These are phyloP conservation scores for Phorcus lineatus DNA, from an alignment of 2,888 invertebrate species.

Conservation along the genomic window DNA sequence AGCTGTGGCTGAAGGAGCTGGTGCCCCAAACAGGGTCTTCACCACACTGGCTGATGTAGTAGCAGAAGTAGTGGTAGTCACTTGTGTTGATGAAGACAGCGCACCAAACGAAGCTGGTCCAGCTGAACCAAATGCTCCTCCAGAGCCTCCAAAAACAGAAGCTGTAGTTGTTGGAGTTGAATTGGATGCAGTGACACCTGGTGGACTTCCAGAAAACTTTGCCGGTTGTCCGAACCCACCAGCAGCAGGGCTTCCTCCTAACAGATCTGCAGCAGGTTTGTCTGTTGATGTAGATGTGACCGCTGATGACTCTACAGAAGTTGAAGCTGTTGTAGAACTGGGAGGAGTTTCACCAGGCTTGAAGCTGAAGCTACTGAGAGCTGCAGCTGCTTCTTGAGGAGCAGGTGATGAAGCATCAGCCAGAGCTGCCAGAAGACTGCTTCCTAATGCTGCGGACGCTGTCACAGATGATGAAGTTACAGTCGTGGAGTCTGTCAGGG, in stretches of 20 bases:
- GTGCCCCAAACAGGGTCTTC: neutral
- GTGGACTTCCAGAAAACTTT: neutral
- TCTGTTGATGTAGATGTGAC: neutral
- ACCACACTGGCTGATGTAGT: neutral
- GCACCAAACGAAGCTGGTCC: neutral
- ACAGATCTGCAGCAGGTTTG: neutral
- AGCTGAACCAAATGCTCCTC: conserved; percentile 6
- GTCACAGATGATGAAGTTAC: neutral
- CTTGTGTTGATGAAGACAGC: neutral
- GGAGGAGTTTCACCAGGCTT: neutral
- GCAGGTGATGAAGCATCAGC: neutral
- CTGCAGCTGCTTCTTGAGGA: neutral
- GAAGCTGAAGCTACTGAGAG: conserved; percentile 3
- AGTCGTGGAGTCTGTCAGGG: neutral
- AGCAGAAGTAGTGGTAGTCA: neutral
- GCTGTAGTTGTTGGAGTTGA: conserved; percentile 22
- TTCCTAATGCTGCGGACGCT: neutral
- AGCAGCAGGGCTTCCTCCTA: neutral
- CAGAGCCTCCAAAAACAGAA: conserved; percentile 31
- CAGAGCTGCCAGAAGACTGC: neutral
- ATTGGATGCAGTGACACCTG: neutral
- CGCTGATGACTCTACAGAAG: neutral
- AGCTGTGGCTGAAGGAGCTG: neutral
- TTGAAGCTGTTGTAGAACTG: neutral
- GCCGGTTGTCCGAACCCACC: conserved; percentile 24